phyloP scores from a whole-genome alignment of 2,113 vertebrate genomes.

The Pungitius pungitius region DNA sequence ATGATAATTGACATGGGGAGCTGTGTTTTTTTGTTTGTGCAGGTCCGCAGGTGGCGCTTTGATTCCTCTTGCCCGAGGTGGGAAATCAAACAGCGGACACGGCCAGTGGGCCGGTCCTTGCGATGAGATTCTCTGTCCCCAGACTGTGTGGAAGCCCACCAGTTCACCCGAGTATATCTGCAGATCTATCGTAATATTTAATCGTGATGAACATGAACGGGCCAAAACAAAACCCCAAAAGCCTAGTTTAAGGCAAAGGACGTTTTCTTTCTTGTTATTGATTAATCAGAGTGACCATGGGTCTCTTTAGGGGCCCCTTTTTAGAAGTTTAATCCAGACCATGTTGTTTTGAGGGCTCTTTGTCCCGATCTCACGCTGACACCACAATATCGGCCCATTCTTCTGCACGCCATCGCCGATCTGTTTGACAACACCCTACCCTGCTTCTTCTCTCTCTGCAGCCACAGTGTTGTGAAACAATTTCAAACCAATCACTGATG shows the following conservation, averaged over 20 bases:
- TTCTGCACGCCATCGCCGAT: neutral
- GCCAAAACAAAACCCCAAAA: neutral
- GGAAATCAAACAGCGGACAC: conserved; percentile 50
- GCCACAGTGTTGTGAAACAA: neutral
- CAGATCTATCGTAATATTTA: neutral
- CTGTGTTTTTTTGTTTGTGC: conserved; percentile 34
- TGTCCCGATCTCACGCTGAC: neutral
- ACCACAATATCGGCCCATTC: neutral
- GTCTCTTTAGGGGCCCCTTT: neutral
- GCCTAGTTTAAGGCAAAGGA: neutral
- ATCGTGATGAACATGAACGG: neutral
- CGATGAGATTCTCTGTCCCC: conserved; percentile 46
- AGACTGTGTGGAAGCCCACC: conserved; percentile 25
- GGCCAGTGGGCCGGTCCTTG: conserved; percentile 23
- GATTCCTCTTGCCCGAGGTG: conserved; percentile 59
- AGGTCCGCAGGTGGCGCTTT: conserved; percentile 63
- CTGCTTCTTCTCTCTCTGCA: neutral
- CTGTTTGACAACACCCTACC: neutral
- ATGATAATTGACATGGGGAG: conserved; percentile 40
- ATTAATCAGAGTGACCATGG: neutral
- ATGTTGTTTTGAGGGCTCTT: neutral
- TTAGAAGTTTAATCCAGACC: neutral
- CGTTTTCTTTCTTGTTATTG: neutral
- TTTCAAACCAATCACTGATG: conserved; percentile 30
- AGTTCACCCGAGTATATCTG: conserved; percentile 11